These are phyloP conservation scores for Lutjanus campechanus DNA, from an alignment of 2,797 vertebrate genomes.

Conservation along the genomic window DNA sequence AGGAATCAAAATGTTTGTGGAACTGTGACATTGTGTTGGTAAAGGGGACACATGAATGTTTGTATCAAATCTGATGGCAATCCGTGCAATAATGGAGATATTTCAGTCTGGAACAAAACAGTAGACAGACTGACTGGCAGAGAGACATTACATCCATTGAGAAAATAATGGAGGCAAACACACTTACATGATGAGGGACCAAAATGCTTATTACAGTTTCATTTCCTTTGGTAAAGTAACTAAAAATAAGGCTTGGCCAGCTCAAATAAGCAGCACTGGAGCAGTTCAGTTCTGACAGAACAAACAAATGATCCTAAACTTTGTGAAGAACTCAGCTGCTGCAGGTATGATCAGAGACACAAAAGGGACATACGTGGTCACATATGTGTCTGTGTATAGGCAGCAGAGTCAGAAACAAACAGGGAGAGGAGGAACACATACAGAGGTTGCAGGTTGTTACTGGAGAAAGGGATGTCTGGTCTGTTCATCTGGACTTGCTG, in stretches of 20 bases:
- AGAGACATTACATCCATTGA: neutral
- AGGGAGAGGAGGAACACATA: conserved; percentile 7
- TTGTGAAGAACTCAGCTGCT: neutral
- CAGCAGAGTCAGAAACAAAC: conserved; percentile 28
- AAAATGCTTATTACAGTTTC: conserved; percentile 4
- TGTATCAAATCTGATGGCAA: neutral
- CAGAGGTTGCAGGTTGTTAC: conserved; percentile 23
- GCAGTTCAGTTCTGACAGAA: conserved; percentile 9
- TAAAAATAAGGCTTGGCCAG: conserved; percentile 20
- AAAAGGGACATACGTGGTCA: neutral
- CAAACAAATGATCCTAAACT: conserved; percentile 17
- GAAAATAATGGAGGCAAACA: conserved; percentile 5
- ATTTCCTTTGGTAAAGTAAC: conserved; percentile 35
- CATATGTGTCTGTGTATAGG: conserved; percentile 1
- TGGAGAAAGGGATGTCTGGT: conserved; percentile 17
- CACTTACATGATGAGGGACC: neutral
- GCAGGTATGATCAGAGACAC: conserved; percentile 16
- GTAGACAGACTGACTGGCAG: neutral
- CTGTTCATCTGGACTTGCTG: conserved; percentile 42
- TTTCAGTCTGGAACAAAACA: too few species aligned
- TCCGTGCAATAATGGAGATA: neutral
- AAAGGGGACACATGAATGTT: too few species aligned
- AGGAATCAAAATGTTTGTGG: too few species aligned
- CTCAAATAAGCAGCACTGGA: conserved; percentile 22
- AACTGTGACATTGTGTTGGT: too few species aligned